Evolutionary conservation across 1,140 invertebrate genomes (phyloP).

Genomic region (Trichomalopsis sarcophagae): DNA sequence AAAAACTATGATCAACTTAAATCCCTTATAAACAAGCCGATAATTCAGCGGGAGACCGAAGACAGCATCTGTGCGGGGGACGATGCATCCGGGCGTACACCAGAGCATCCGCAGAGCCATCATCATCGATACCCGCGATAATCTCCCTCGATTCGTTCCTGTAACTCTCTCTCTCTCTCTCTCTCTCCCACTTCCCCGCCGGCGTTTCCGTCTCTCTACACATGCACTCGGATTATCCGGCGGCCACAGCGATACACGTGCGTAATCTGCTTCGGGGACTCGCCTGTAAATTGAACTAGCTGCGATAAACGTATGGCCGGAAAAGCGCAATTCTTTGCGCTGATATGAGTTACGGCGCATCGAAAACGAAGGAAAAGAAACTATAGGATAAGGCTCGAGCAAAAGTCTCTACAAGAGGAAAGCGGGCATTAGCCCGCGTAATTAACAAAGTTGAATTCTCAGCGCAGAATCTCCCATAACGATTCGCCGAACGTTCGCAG

Average conservation of each 20-base stretch:
- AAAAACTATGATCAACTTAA: too few species aligned
- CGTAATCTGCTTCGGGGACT: background rate
- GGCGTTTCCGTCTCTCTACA: background rate
- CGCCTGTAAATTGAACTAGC: too few species aligned
- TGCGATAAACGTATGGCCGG: background rate
- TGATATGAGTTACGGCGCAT: background rate
- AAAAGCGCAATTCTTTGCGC: background rate
- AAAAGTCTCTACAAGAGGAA: background rate
- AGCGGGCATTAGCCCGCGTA: background rate
- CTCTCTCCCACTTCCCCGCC: background rate
- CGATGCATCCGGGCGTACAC: background rate
- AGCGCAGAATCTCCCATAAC: background rate
- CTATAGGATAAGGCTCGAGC: too few species aligned
- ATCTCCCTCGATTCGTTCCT: background rate
- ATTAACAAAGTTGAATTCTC: slow-evolving; percentile 7
- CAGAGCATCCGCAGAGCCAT: background rate
- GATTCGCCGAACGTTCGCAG: background rate
- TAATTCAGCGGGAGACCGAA: background rate
- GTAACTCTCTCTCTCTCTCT: background rate
- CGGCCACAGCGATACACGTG: too few species aligned
- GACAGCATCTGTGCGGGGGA: background rate
- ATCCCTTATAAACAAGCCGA: background rate
- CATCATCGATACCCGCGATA: background rate
- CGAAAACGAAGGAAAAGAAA: too few species aligned
- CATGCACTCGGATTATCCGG: background rate